A percentile compares a stretch with the other conserved stretches of the same genome.
These are phyloP conservation scores for Mus spicilegus DNA, from an alignment of 2,113 vertebrate genomes.

Conservation along the genomic window DNA sequence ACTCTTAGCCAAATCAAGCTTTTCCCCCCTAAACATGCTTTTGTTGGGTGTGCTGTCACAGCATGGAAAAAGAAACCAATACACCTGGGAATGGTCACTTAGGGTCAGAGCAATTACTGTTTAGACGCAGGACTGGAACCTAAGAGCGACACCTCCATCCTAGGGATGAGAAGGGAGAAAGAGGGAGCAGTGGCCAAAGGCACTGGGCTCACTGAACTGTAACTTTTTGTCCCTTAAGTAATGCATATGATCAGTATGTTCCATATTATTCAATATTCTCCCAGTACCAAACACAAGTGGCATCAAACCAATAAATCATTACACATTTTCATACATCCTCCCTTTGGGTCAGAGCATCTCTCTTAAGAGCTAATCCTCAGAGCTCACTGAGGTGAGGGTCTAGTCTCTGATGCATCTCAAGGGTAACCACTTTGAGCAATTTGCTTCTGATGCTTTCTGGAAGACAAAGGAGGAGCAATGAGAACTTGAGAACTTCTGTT, in stretches of 20 bases:
- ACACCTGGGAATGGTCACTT: background rate
- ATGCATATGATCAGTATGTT: no score
- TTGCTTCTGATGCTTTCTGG: background rate
- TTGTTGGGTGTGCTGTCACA: background rate
- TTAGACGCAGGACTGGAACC: background rate
- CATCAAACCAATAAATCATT: background rate
- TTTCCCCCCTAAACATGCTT: background rate
- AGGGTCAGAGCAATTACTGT: background rate
- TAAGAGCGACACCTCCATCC: background rate
- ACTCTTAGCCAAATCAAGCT: background rate
- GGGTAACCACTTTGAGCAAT: background rate
- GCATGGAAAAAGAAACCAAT: background rate
- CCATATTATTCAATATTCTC: background rate
- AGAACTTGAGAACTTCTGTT: background rate
- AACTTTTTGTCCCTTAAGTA: background rate
- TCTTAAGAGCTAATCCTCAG: background rate
- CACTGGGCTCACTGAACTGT: background rate
- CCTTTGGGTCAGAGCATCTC: conserved; percentile 16
- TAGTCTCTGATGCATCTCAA: background rate
- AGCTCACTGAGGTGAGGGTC: background rate
- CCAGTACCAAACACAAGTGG: background rate
- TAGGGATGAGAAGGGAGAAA: no score
- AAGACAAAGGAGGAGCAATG: background rate
- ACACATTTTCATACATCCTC: background rate
- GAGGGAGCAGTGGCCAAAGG: background rate